Evolutionary conservation across 1,140 invertebrate genomes (phyloP).

Genomic region (Dufourea novaeangliae): DNA sequence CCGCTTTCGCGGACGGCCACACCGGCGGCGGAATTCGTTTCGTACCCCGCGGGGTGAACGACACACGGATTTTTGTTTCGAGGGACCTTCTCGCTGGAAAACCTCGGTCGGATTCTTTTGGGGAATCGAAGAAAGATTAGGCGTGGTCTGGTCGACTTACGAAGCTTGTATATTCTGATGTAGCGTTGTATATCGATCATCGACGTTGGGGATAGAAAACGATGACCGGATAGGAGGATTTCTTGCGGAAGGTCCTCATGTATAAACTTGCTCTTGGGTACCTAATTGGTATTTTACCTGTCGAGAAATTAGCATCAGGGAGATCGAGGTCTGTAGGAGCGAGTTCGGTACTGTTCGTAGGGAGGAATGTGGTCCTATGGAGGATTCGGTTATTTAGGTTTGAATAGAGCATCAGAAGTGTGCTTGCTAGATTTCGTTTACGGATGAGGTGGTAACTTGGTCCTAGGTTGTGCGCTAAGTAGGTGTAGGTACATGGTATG

Average conservation of each 20-base stretch:
- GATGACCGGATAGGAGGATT: not conserved
- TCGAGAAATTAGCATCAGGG: not conserved
- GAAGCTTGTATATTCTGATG: too few relatives aligned
- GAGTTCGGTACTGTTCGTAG: too few relatives aligned
- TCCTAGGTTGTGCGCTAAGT: too few relatives aligned
- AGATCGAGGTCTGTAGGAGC: not conserved
- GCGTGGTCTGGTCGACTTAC: not conserved
- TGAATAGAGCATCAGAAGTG: too few relatives aligned
- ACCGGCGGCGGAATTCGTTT: slow-evolving; percentile 41
- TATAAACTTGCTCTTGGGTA: too few relatives aligned
- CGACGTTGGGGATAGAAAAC: not conserved
- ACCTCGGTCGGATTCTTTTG: slow-evolving; percentile 7
- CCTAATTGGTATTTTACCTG: slow-evolving; percentile 1
- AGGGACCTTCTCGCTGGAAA: slow-evolving; percentile 13
- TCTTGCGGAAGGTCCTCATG: not conserved
- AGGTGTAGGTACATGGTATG: too few relatives aligned
- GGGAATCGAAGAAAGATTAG: not conserved
- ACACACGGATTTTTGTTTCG: slow-evolving; percentile 50
- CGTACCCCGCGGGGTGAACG: slow-evolving; percentile 43
- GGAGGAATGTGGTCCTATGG: too few relatives aligned
- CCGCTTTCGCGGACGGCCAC: slow-evolving; percentile 41
- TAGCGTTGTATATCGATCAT: not conserved
- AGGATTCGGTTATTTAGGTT: too few relatives aligned
- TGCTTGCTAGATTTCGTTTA: too few relatives aligned
- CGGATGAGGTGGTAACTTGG: too few relatives aligned